Conservation (phyloP, 2,888 invertebrate genomes). For the Tetragonula carbonaria region DNA sequence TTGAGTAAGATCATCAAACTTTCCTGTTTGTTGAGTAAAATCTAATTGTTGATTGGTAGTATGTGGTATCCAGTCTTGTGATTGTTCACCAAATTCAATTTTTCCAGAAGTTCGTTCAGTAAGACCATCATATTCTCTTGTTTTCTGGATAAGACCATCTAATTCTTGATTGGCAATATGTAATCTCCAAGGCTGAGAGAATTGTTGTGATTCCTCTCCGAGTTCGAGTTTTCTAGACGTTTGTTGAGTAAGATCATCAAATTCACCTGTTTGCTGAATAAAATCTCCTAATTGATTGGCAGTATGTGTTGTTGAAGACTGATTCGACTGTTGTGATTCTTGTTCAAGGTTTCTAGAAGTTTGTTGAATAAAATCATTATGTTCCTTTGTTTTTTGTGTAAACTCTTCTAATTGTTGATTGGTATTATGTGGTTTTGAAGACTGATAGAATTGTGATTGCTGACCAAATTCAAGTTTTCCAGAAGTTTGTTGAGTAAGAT, state of each 20-base stretch:
- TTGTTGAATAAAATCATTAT: conserved; percentile 64
- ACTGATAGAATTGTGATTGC: conserved; percentile 44
- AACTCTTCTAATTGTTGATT: conserved; percentile 46
- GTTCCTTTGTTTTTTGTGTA: background rate
- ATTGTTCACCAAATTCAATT: conserved; percentile 42
- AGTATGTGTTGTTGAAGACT: conserved; percentile 14
- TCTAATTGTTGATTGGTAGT: conserved; percentile 22
- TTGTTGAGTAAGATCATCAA: conserved; percentile 48
- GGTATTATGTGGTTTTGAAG: conserved; percentile 9
- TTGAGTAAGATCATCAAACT: conserved; percentile 60
- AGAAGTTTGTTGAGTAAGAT: conserved; percentile 40
- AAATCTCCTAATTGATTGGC: conserved; percentile 36
- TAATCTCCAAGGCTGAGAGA: conserved; percentile 42
- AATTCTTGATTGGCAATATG: conserved; percentile 17
- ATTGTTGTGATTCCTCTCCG: conserved; percentile 24
- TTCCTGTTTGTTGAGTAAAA: conserved; percentile 6
- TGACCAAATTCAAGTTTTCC: conserved; percentile 24
- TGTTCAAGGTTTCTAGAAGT: conserved; percentile 56
- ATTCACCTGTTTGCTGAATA: conserved; percentile 48
- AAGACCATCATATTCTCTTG: conserved; percentile 39
- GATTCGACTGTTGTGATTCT: background rate
- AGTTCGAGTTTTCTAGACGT: conserved; percentile 19
- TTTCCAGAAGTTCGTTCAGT: conserved; percentile 66
- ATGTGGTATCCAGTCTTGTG: conserved; percentile 23
- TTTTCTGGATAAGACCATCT: conserved; percentile 34